phyloP scores from a whole-genome alignment of 1,140 invertebrate species.

The Tetraneura akinire region DNA sequence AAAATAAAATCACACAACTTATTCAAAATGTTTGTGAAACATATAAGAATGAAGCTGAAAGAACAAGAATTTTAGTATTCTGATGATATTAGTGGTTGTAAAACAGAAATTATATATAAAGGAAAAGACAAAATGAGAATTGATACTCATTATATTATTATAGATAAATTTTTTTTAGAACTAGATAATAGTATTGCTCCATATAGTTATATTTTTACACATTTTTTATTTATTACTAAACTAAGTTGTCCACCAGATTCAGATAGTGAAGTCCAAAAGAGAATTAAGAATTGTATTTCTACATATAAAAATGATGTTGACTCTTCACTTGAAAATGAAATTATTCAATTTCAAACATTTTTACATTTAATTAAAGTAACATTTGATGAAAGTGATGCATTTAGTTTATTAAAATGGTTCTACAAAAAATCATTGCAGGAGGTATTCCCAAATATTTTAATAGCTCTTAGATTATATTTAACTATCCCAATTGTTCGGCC shows the following conservation, averaged over 20 bases:
- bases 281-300: slow-evolving; percentile 8
- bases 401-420: slow-evolving; percentile 5
- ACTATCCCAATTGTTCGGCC: neutral
- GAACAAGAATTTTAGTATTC: neutral
- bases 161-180: slow-evolving; percentile 10
- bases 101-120: slow-evolving; percentile 13
- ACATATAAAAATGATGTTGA: slow-evolving; percentile 22
- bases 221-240: slow-evolving; percentile 8
- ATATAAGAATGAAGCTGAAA: neutral
- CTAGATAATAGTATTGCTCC: slow-evolving; percentile 1
- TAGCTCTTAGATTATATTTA: too few relatives aligned
- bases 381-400: neutral
- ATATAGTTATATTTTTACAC: slow-evolving; percentile 7
- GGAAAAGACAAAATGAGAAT: slow-evolving; percentile 16
- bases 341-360: slow-evolving; percentile 15
- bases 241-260: slow-evolving; percentile 4
- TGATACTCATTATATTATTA: slow-evolving; percentile 12
- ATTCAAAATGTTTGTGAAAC: neutral
- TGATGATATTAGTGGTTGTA: neutral
- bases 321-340: neutral
- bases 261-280: slow-evolving; percentile 17
- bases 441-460: slow-evolving; percentile 1
- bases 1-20: neutral
- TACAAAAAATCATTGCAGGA: slow-evolving; percentile 9
- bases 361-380: neutral